Evolutionary conservation across 2,888 invertebrate genomes (phyloP).

Genomic region (Campopleginae sp.): DNA sequence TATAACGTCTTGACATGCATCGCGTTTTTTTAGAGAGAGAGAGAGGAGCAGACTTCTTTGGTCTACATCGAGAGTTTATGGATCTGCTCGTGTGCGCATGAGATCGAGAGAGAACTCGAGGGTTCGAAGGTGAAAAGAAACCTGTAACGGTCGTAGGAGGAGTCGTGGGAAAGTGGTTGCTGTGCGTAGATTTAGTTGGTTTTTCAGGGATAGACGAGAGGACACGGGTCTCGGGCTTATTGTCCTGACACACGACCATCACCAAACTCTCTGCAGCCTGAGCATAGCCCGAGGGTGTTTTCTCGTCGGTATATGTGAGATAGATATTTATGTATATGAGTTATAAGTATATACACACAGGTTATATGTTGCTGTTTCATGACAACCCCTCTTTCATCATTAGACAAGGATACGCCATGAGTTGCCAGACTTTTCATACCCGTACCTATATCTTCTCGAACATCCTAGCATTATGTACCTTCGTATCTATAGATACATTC

Average conservation of each 20-base stretch:
- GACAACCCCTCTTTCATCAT: constrained; percentile 38
- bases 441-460: neutral
- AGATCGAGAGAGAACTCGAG: constrained; percentile 38
- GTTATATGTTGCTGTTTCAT: constrained; percentile 48
- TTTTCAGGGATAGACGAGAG: constrained; percentile 67
- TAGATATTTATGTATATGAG: constrained; percentile 42
- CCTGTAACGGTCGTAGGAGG: constrained; percentile 81
- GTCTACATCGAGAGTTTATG: neutral
- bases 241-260: constrained; percentile 77
- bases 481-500: constrained; percentile 27
- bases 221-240: constrained; percentile 72
- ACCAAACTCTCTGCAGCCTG: constrained; percentile 16
- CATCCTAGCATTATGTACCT: neutral
- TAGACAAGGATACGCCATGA: constrained; percentile 26
- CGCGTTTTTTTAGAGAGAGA: constrained; percentile 41
- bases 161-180: constrained; percentile 80
- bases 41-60: constrained; percentile 33
- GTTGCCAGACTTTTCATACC: constrained; percentile 14
- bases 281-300: constrained; percentile 26
- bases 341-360: constrained; percentile 52
- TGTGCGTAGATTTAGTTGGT: constrained; percentile 72
- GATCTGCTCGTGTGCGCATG: constrained; percentile 5
- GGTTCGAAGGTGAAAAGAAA: constrained; percentile 77
- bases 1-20: constrained; percentile 52
- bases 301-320: neutral